A percentile compares a stretch with the other conserved stretches of the same genome.
Evolutionary conservation across 2,113 vertebrate species (phyloP).

Genomic region (Chaenogobius annularis): DNA sequence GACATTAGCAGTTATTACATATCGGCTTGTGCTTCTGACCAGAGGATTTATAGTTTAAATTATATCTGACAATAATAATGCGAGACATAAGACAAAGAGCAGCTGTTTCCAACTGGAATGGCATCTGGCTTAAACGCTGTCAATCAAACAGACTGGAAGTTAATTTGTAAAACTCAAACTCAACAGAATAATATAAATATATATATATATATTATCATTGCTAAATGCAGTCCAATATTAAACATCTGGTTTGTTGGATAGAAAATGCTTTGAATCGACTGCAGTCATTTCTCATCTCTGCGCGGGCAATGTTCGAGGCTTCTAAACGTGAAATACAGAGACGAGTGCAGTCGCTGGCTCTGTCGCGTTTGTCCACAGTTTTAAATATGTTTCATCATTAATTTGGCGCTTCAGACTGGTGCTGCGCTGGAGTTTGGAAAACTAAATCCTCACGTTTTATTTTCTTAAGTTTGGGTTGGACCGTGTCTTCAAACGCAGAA

Average conservation of each 20-base stretch:
- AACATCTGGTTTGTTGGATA: neutral
- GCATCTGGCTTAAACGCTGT: neutral
- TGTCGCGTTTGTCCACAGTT: neutral
- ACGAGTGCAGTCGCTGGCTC: neutral
- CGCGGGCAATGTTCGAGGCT: neutral
- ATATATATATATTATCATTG: neutral
- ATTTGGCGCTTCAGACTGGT: neutral
- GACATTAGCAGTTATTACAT: no score
- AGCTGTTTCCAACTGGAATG: no score
- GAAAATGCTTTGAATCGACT: neutral
- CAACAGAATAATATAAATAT: neutral
- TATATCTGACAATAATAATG: no score
- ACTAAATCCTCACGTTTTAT: constrained; percentile 8
- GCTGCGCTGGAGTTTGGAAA: neutral
- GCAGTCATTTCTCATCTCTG: neutral
- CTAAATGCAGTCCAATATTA: neutral
- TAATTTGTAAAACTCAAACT: neutral
- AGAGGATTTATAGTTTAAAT: no score
- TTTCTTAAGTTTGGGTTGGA: constrained; percentile 1
- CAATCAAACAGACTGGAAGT: neutral
- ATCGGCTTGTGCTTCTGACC: no score
- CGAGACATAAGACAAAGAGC: no score
- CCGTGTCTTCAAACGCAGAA: constrained; percentile 2
- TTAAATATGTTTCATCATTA: constrained; percentile 9
- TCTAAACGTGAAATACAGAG: constrained; percentile 1